These are phyloP conservation scores for Agonopterix alstromeriana DNA, from an alignment of 2,888 invertebrate genomes.

Conservation along the genomic window DNA sequence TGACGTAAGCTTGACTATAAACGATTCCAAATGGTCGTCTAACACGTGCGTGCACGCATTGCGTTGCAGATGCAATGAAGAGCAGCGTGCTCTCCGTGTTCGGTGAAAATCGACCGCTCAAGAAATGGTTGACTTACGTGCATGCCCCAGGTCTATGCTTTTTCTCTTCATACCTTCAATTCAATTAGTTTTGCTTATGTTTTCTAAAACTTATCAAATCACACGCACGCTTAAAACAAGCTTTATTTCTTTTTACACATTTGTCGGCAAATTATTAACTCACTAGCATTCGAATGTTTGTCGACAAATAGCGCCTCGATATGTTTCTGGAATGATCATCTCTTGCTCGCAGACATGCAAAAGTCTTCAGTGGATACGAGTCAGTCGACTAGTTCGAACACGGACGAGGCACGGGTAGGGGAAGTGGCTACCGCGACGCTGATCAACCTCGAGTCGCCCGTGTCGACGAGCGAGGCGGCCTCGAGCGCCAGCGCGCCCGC, in stretches of 20 bases:
- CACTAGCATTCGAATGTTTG: too few relatives aligned
- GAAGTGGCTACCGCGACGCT: conserved; percentile 64
- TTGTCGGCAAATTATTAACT: background rate
- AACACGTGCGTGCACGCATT: conserved; percentile 36
- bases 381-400: conserved; percentile 58
- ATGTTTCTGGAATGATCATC: background rate
- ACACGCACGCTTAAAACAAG: background rate
- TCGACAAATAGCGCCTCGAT: too few relatives aligned
- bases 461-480: conserved; percentile 36
- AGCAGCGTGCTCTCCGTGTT: conserved; percentile 59
- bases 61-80: conserved; percentile 66
- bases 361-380: conserved; percentile 60
- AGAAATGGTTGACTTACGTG: conserved; percentile 75
- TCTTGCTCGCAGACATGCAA: conserved; percentile 39
- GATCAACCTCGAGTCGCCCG: conserved; percentile 63
- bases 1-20: too few relatives aligned
- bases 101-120: conserved; percentile 59
- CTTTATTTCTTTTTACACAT: background rate
- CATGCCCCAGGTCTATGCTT: conserved; percentile 73
- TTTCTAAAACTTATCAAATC: too few relatives aligned
- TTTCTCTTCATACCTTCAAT: conserved; percentile 39
- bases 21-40: conserved; percentile 12
- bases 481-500: conserved; percentile 21
- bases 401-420: conserved; percentile 46
- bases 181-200: background rate